Evolutionary conservation across 2,888 invertebrate genomes (phyloP).

Genomic region (Aquatica leii): DNA sequence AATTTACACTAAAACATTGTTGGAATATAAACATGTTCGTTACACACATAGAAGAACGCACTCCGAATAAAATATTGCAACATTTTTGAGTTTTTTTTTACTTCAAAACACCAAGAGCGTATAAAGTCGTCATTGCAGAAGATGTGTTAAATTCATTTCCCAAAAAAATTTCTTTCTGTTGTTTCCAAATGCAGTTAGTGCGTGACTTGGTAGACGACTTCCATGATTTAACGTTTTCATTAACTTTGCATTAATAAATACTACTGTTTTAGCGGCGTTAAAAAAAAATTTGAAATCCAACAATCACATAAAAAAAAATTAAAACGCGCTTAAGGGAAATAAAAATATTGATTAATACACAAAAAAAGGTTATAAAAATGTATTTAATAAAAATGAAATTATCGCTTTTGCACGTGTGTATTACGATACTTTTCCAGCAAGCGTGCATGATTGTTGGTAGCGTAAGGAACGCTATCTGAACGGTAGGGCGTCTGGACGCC

Average conservation of each 20-base stretch:
- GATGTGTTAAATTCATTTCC: slow-evolving; percentile 19
- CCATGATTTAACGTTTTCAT: slow-evolving; percentile 42
- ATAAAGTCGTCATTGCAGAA: slow-evolving; percentile 34
- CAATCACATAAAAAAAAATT: no score
- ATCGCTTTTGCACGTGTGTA: slow-evolving; percentile 39
- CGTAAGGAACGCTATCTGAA: slow-evolving; percentile 48
- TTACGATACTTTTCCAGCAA: slow-evolving; percentile 36
- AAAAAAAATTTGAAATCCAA: no score
- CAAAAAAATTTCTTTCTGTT: slow-evolving; percentile 43
- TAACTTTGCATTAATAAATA: slow-evolving; percentile 16
- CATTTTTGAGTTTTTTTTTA: slow-evolving; percentile 32
- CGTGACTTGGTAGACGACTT: slow-evolving; percentile 39
- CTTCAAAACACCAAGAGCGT: slow-evolving; percentile 30
- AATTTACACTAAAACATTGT: slow-evolving; percentile 24
- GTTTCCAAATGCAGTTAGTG: slow-evolving; percentile 46
- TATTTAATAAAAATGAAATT: slow-evolving; percentile 24
- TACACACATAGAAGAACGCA: slow-evolving; percentile 30
- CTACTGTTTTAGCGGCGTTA: no score
- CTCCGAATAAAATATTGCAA: slow-evolving; percentile 28
- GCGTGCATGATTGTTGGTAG: slow-evolving; percentile 47
- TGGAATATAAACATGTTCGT: slow-evolving; percentile 30
- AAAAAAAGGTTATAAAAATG: no score
- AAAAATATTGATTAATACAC: no score
- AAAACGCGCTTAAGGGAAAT: no score
- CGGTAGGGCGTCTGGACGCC: slow-evolving; percentile 45